Conservation (phyloP, 2,888 invertebrate species). For the Epistrophella euchroma region DNA sequence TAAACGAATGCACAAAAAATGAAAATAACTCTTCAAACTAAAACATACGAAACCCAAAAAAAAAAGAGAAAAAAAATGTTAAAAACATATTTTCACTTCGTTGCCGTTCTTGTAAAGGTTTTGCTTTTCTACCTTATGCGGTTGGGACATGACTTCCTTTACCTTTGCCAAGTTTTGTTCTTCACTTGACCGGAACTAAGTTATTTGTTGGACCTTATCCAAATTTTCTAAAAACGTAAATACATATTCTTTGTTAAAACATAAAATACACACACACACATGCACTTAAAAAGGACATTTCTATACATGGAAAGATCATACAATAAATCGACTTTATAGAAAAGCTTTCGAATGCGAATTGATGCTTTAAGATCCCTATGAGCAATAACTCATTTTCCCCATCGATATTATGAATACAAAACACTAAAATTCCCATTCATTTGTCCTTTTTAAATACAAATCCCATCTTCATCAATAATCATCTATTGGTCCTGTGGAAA, state of each 20-base stretch:
- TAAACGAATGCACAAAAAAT: background rate
- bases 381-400: conserved; percentile 5
- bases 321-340: background rate
- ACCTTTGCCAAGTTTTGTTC: conserved; percentile 61
- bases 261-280: background rate
- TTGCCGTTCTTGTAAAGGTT: background rate
- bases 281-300: background rate
- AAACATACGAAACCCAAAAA: conserved; percentile 38
- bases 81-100: conserved; percentile 47
- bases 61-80: conserved; percentile 3
- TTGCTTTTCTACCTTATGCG: conserved; percentile 59
- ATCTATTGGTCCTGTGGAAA: conserved; percentile 32
- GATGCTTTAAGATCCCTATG: background rate
- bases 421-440: conserved; percentile 6
- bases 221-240: conserved; percentile 9
- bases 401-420: conserved; percentile 37
- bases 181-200: conserved; percentile 68
- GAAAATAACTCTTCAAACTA: conserved; percentile 25
- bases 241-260: background rate
- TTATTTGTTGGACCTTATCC: conserved; percentile 57
- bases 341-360: conserved; percentile 11
- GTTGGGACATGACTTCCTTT: conserved; percentile 51
- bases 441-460: conserved; percentile 32
- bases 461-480: conserved; percentile 66
- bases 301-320: background rate